Evolutionary conservation across 2,113 vertebrate genomes (phyloP).

Genomic region (Rhipidura dahli): DNA sequence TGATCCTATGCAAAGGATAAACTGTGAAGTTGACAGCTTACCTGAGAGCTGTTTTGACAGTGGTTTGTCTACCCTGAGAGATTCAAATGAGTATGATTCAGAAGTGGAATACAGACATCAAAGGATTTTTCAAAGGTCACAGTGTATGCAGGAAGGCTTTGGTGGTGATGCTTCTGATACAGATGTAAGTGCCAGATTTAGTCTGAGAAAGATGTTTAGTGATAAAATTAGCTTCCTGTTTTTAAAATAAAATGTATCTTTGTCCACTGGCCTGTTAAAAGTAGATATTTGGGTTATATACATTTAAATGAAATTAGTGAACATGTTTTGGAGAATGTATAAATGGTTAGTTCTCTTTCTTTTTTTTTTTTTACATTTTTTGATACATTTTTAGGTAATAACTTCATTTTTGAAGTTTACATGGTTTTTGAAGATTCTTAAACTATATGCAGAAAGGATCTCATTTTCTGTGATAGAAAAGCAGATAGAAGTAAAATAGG

Average conservation of each 20-base stretch:
- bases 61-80: conserved; percentile 89
- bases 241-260: background rate
- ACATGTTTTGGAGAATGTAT: background rate
- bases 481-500: background rate
- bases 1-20: conserved; percentile 86
- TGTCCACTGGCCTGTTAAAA: background rate
- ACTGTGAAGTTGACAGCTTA: conserved; percentile 88
- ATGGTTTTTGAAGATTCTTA: background rate
- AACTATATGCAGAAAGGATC: background rate
- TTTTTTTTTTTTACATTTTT: background rate
- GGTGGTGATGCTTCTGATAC: conserved; percentile 80
- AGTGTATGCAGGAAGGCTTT: conserved; percentile 62
- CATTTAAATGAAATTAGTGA: background rate
- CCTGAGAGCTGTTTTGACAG: conserved; percentile 91
- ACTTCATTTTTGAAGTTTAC: background rate
- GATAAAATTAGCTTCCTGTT: background rate
- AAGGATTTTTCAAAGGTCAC: conserved; percentile 63
- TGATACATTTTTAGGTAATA: background rate
- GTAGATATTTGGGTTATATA: background rate
- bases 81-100: conserved; percentile 89
- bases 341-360: background rate
- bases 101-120: conserved; percentile 81
- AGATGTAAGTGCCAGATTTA: conserved; percentile 76
- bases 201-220: background rate
- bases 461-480: background rate